These are phyloP conservation scores for Lobophora halterata DNA, from an alignment of 2,888 invertebrate species.

Conservation along the genomic window DNA sequence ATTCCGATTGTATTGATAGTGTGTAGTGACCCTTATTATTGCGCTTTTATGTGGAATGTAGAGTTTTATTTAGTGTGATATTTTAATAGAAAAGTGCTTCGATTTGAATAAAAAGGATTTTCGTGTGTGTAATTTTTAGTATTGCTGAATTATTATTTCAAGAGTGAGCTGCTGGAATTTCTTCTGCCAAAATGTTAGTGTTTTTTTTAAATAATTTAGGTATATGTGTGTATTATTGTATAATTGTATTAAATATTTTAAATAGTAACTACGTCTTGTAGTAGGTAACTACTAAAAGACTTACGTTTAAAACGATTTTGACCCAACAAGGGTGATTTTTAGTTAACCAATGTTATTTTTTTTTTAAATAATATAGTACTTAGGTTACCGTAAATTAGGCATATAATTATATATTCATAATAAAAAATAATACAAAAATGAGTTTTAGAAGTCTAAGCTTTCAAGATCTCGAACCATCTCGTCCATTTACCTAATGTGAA, in stretches of 20 bases:
- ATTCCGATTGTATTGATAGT: conserved; percentile 36
- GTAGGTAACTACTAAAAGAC: too few species aligned
- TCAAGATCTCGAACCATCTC: conserved; percentile 7
- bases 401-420: too few species aligned
- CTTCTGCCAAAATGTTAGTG: conserved; percentile 25
- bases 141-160: not conserved
- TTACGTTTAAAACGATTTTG: too few species aligned
- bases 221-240: too few species aligned
- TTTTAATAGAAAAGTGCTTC: conserved; percentile 2
- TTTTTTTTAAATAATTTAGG: conserved; percentile 2
- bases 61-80: not conserved
- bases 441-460: too few species aligned
- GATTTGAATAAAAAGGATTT: not conserved
- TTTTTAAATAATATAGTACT: not conserved
- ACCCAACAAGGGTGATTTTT: too few species aligned
- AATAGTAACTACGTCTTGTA: too few species aligned
- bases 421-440: too few species aligned
- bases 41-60: conserved; percentile 19
- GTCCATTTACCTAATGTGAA: conserved; percentile 19
- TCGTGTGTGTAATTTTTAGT: conserved; percentile 1
- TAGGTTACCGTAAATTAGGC: too few species aligned
- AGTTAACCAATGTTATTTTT: too few species aligned
- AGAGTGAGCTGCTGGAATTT: conserved; percentile 7
- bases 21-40: conserved; percentile 39
- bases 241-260: too few species aligned